Evolutionary conservation across 2,797 vertebrate species (phyloP), one percentile per base, ranked within the genome.

Genomic region (Oreonectes daqikongensis): DNA sequence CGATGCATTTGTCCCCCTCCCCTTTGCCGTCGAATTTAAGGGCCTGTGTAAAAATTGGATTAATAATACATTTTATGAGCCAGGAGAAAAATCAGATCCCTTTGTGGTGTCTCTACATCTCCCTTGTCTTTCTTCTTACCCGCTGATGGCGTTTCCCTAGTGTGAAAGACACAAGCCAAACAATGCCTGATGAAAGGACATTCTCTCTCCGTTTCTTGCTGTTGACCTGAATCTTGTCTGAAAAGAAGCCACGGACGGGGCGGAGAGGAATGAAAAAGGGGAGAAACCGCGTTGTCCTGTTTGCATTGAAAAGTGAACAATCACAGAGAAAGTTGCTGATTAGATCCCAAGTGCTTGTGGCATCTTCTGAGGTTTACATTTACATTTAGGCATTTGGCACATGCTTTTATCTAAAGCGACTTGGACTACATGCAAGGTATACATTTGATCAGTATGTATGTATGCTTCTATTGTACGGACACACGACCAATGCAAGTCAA

Each of bases 1-100:
- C 86, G 82, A 89, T 89, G 88, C 90, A 87, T 89, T 87, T 79
- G 44, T 63, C 26, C 64, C 60, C 53, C 74, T 64, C 63, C 66
- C 52, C 69, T 75, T 26, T 75, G 75, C 69, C 67, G 79, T 75
- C 76, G 67, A 82, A 84, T 87, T 75, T 86, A 89, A 88, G 88
- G 86, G 88, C 91, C 86, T 77, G 74, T 84, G 81, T 84, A 77
- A 88, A 91, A 90, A 90, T 91, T 92, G 83, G 84, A 91, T 93
- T 92, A 91, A 92, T 92, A 92, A 94, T 91, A 90, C 85, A 92
- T 92, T 87, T 88, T 85, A 90, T 89, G 86, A 89, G 83, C 84
- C 77, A 83, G 90, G 83, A 87, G 81, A 87, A 86, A 89, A 88
- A 84, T 80, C 79, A 69, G 85, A 90, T 85, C 86, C 88, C 86